phyloP scores from a whole-genome alignment of 2,797 vertebrate genomes.

The Myripristis murdjan region DNA sequence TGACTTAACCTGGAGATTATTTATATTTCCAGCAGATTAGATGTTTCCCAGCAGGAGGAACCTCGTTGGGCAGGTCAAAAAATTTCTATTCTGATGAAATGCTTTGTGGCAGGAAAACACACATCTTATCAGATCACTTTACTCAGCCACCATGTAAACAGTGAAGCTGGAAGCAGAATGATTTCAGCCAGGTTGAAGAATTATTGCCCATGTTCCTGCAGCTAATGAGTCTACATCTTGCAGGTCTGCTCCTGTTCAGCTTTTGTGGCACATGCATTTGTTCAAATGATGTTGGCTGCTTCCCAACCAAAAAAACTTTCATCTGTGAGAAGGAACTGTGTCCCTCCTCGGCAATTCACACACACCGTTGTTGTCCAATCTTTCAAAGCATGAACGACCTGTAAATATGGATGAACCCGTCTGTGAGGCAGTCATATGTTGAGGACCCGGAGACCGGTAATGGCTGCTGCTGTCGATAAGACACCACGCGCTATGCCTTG shows the following conservation, averaged over 20 bases:
- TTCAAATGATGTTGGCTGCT: not conserved
- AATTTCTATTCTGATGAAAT: too few species aligned
- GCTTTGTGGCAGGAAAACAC: too few species aligned
- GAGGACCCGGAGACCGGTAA: not conserved
- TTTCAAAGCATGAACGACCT: not conserved
- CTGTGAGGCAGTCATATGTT: not conserved
- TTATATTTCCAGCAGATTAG: too few species aligned
- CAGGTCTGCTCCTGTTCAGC: not conserved
- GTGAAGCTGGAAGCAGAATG: too few species aligned
- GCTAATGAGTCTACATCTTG: not conserved
- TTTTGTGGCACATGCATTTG: not conserved
- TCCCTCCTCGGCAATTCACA: not conserved
- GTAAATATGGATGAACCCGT: slow-evolving; percentile 3
- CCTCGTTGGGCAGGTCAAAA: too few species aligned
- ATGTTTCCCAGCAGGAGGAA: too few species aligned
- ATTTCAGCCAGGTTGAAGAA: too few species aligned
- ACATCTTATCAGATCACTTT: too few species aligned
- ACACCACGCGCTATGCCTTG: not conserved
- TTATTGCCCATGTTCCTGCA: too few species aligned
- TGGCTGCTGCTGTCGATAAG: not conserved
- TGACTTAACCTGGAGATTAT: too few species aligned
- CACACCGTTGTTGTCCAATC: slow-evolving; percentile 1
- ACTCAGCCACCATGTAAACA: too few species aligned
- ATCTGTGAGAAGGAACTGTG: not conserved
- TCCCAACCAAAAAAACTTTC: not conserved